These are phyloP conservation scores for Oncopeltus fasciatus DNA, from an alignment of 1,140 invertebrate species.

Conservation along the genomic window DNA sequence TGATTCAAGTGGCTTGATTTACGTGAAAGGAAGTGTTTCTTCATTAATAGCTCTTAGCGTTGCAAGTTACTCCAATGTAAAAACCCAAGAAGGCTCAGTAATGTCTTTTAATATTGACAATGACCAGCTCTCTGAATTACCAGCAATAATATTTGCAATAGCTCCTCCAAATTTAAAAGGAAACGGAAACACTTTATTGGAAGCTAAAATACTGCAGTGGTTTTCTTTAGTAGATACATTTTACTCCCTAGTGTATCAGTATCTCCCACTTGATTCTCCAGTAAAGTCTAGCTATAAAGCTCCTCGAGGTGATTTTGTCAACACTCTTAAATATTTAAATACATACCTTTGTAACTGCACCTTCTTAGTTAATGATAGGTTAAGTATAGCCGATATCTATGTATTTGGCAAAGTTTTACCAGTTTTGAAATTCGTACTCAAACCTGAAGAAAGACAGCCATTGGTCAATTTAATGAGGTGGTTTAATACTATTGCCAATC, in stretches of 20 bases:
- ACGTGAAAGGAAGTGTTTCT: not conserved
- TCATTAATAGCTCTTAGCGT: slow-evolving; percentile 27
- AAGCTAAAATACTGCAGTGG: slow-evolving; percentile 54
- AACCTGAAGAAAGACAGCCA: slow-evolving; percentile 29
- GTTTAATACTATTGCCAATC: slow-evolving; percentile 16
- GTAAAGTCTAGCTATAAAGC: slow-evolving; percentile 25
- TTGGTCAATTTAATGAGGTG: slow-evolving; percentile 38
- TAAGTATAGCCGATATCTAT: slow-evolving; percentile 57
- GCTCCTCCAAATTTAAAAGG: slow-evolving; percentile 40
- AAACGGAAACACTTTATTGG: slow-evolving; percentile 29
- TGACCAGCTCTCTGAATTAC: slow-evolving; percentile 35
- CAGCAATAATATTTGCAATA: slow-evolving; percentile 45
- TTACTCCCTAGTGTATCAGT: slow-evolving; percentile 35
- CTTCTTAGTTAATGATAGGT: slow-evolving; percentile 54
- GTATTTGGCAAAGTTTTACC: slow-evolving; percentile 43
- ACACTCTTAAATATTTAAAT: slow-evolving; percentile 35
- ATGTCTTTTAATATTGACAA: slow-evolving; percentile 27
- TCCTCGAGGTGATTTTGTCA: slow-evolving; percentile 18
- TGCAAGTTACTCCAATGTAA: slow-evolving; percentile 34
- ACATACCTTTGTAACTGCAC: slow-evolving; percentile 42
- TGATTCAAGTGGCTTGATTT: slow-evolving; percentile 22
- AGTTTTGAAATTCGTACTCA: slow-evolving; percentile 30
- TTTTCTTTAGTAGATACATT: slow-evolving; percentile 40
- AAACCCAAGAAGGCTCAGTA: slow-evolving; percentile 18
- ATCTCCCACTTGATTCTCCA: slow-evolving; percentile 10